Base-by-base conservation (phyloP, 2,797 vertebrate genomes). In the Xyrichtys novacula region DNA sequence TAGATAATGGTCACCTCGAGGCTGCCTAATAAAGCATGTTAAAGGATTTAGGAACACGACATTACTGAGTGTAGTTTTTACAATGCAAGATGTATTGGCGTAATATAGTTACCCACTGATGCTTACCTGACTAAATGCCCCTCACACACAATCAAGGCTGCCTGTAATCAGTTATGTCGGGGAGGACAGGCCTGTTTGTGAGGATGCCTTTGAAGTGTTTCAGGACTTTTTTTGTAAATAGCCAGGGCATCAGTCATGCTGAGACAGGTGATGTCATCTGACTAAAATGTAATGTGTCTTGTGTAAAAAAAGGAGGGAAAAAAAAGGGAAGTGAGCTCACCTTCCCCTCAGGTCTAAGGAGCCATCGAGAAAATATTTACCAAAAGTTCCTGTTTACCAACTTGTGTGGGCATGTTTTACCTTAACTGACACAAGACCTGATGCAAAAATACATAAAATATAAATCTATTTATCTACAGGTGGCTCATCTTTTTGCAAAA, bases 11-110 rank as follows among this genome's bases (percentile, higher is more conserved):
- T 96, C 94, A 98, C 95, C 96, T 95, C 95, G 93, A 96, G 93
- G 94, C 95, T 98, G 97, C 95, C 95, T 98, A 99, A 98, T 97
- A 98, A 98, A 96, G 95, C 97, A 97, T 98, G 96, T 91, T 96
- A 96, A 96, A 96, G 93, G 95, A 94, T 93, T 96, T 95, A 95
- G 94, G 91, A 94, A 93, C 93, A 93, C 94, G 93, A 95, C 96
- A 95, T 94, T 96, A 95, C 94, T 95, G 95, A 97, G 94, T 94
- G 95, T 91, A 97, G 97, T 97, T 98, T 99, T 97, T 97, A 97
- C 94, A 98, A 96, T 96, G 94, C 93, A 98, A 99, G 97, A 99
- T 98, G 93, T 98, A 99, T 99, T 96, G 95, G 95, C 93, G 95
- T 98, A 97, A 98, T 98, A 97, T 94, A 96, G 96, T 93, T 95